Evolutionary conservation across 1,140 invertebrate species (phyloP), one percentile per base, ranked within the genome.

Genomic region (Mya arenaria): DNA sequence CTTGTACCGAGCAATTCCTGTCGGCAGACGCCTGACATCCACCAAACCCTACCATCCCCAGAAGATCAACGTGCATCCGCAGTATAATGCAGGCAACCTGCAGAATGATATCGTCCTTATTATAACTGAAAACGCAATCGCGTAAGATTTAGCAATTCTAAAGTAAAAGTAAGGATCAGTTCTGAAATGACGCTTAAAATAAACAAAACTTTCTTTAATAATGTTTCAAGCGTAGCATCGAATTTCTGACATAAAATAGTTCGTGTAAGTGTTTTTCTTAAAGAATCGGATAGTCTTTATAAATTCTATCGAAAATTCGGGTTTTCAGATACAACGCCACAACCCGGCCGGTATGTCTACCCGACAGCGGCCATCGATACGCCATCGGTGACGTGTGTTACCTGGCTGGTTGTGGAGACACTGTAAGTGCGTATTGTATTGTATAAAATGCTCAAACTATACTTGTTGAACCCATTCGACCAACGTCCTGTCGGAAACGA

Each of bases 371-470:
- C n/a, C 78, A 81, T 32, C 37, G 19, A 23, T 71, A 72, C 41
- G 60, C 28, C 23, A 55, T 71, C 4, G 78, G 78, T 4, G 25
- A 60, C 4, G 32, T 36, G n/a, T 62, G 52, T 17, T 81, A 71
- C n/a, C 58, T 81, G 10, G 65, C 78, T 1, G 78, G 78, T 19
- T 81, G 78, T 65, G 78, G 68, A 17, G 48, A 52, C 48, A n/a
- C n/a, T n/a, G n/a, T n/a, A n/a, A n/a, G n/a, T n/a, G n/a, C n/a
- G n/a, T n/a, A n/a, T n/a, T n/a, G n/a, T n/a, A n/a, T n/a, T n/a
- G n/a, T n/a, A n/a, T n/a, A n/a, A n/a, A n/a, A n/a, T n/a, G n/a
- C n/a, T n/a, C n/a, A n/a, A n/a, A n/a, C n/a, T n/a, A n/a, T 52
- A 32, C 72, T 6, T 81, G 78, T 39, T 25, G 25, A 17, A 44